These are phyloP conservation scores for Archips xylosteana DNA, from an alignment of 2,888 invertebrate genomes.

Conservation along the genomic window DNA sequence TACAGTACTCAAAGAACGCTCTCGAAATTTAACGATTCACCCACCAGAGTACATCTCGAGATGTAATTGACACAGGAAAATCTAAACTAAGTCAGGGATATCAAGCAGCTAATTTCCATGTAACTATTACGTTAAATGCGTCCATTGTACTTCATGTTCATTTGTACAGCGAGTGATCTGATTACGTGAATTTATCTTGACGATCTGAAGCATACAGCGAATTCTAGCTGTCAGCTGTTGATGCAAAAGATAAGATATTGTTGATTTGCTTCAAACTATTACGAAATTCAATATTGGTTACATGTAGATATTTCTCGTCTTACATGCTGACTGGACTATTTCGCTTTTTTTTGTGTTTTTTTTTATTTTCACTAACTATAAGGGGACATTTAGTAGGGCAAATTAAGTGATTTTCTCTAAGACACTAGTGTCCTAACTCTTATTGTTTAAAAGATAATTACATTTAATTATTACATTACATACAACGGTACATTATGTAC, in stretches of 20 bases:
- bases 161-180: constrained; percentile 31
- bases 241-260: constrained; percentile 35
- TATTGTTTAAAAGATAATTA: too few species aligned
- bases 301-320: not conserved
- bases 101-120: constrained; percentile 3
- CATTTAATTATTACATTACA: too few species aligned
- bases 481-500: too few species aligned
- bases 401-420: too few species aligned
- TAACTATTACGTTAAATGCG: not conserved
- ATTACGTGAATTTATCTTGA: constrained; percentile 33
- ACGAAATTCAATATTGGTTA: constrained; percentile 27
- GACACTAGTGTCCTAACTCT: too few species aligned
- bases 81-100: not conserved
- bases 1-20: too few species aligned
- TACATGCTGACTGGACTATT: not conserved
- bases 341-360: not conserved
- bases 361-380: too few species aligned
- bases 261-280: constrained; percentile 19
- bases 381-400: too few species aligned
- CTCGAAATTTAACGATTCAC: too few species aligned
- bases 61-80: not conserved
- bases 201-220: constrained; percentile 21
- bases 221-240: constrained; percentile 26
- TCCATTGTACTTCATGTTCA: constrained; percentile 10
- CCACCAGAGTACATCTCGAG: too few species aligned